phyloP scores from a whole-genome alignment of 2,888 invertebrate species.

The Hypolimnas misippus region DNA sequence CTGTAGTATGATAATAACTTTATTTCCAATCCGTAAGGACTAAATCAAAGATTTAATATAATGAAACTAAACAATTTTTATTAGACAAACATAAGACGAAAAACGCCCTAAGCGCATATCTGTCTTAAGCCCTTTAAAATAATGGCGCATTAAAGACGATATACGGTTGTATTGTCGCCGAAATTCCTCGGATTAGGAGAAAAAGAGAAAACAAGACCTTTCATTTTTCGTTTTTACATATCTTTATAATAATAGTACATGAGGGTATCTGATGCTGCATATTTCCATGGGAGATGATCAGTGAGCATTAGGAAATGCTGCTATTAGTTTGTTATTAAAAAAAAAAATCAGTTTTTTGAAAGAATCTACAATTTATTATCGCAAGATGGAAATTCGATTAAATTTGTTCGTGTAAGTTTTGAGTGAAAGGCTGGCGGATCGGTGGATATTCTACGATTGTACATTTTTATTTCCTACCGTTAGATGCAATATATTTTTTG shows the following conservation, averaged over 20 bases:
- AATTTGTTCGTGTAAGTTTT: neutral
- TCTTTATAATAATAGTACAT: slow-evolving; percentile 49
- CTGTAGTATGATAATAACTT: too few species aligned
- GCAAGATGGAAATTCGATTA: neutral
- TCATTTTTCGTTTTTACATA: slow-evolving; percentile 42
- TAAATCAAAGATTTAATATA: neutral
- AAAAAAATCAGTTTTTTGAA: too few species aligned
- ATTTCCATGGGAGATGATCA: too few species aligned
- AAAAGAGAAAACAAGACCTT: slow-evolving; percentile 63
- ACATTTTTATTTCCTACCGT: neutral
- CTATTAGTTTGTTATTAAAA: too few species aligned
- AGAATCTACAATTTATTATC: too few species aligned
- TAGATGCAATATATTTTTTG: slow-evolving; percentile 9
- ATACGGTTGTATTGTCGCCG: slow-evolving; percentile 68
- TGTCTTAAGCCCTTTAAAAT: slow-evolving; percentile 61
- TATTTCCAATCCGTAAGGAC: too few species aligned
- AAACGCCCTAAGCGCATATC: neutral
- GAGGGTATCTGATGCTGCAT: too few species aligned
- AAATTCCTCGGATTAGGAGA: slow-evolving; percentile 64
- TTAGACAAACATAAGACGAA: neutral
- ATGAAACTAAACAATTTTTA: neutral
- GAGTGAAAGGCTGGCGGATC: neutral
- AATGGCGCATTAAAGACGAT: slow-evolving; percentile 76
- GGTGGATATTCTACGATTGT: neutral
- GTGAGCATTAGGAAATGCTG: too few species aligned